phyloP scores from a whole-genome alignment of 2,888 invertebrate species.

The Euproctis similis region DNA sequence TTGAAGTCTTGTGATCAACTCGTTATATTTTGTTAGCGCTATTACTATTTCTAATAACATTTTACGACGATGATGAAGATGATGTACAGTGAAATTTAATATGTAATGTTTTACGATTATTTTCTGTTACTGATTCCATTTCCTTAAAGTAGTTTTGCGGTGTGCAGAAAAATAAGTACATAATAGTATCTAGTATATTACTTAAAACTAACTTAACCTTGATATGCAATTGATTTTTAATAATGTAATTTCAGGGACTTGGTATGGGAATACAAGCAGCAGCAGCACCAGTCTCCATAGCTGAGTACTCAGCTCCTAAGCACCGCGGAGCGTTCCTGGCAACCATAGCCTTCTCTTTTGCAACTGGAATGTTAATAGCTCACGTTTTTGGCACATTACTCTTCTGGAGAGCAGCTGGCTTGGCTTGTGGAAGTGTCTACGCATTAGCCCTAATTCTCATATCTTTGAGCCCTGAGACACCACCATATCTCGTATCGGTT shows the following conservation, averaged over 20 bases:
- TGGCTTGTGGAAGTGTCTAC: conserved; percentile 69
- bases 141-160: too few species aligned
- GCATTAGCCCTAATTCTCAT: conserved; percentile 67
- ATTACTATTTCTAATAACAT: too few species aligned
- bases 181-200: too few species aligned
- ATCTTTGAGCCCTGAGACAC: conserved; percentile 78
- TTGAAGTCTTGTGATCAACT: neutral
- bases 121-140: too few species aligned
- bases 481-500: conserved; percentile 78
- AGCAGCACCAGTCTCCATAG: conserved; percentile 61
- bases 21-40: too few species aligned
- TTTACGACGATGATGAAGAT: too few species aligned
- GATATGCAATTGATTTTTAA: too few species aligned
- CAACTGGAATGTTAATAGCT: conserved; percentile 78
- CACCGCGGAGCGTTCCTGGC: conserved; percentile 79
- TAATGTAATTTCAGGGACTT: conserved; percentile 52
- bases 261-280: conserved; percentile 73
- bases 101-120: too few species aligned
- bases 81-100: too few species aligned
- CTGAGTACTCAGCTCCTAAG: conserved; percentile 71
- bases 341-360: conserved; percentile 77
- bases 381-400: conserved; percentile 79
- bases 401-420: conserved; percentile 75
- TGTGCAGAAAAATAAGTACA: too few species aligned
- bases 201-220: too few species aligned